Percentiles rank a stretch among this genome's conserved stretches.
These are phyloP conservation scores for Haliclystus octoradiatus DNA, from an alignment of 30 jellyfish, hydroid and myxozoan species.

Conservation along the genomic window DNA sequence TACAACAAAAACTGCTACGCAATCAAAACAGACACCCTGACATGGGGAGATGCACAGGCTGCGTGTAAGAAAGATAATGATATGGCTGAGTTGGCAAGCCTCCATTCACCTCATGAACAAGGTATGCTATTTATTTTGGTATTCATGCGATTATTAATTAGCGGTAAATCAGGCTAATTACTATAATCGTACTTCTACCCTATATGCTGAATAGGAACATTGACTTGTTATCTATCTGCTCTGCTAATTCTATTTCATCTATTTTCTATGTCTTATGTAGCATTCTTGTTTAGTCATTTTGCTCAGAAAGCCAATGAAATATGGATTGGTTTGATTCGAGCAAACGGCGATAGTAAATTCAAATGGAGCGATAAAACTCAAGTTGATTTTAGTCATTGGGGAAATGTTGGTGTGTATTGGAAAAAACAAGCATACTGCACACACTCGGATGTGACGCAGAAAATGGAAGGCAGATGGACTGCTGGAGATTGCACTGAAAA, in stretches of 20 bases:
- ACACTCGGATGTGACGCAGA: slow-evolving; percentile 5
- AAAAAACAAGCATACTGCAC: slow-evolving; percentile 21
- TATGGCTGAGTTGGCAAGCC: slow-evolving; percentile 40
- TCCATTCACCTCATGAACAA: slow-evolving; percentile 51
- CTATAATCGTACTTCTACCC: no score
- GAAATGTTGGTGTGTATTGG: slow-evolving; percentile 22
- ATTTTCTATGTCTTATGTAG: no score
- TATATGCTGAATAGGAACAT: no score
- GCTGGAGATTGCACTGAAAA: slow-evolving; percentile 53
- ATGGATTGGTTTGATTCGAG: slow-evolving; percentile 91
- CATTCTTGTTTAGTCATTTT: slow-evolving; percentile 21
- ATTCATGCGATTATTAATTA: not conserved
- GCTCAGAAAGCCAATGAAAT: slow-evolving; percentile 35
- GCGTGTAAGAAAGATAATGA: slow-evolving; percentile 30
- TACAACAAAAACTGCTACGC: slow-evolving; percentile 46
- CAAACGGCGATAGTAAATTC: slow-evolving; percentile 24
- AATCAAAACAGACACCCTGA: slow-evolving; percentile 23
- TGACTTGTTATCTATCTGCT: no score
- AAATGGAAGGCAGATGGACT: slow-evolving; percentile 51
- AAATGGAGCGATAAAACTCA: slow-evolving; percentile 76
- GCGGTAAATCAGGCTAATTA: no score
- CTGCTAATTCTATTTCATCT: no score
- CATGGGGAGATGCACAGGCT: slow-evolving; percentile 73
- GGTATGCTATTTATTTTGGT: slow-evolving; percentile 23
- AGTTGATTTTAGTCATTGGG: slow-evolving; percentile 61